These are phyloP conservation scores for Cygnus olor DNA, from an alignment of 2,797 vertebrate species.

Conservation along the genomic window DNA sequence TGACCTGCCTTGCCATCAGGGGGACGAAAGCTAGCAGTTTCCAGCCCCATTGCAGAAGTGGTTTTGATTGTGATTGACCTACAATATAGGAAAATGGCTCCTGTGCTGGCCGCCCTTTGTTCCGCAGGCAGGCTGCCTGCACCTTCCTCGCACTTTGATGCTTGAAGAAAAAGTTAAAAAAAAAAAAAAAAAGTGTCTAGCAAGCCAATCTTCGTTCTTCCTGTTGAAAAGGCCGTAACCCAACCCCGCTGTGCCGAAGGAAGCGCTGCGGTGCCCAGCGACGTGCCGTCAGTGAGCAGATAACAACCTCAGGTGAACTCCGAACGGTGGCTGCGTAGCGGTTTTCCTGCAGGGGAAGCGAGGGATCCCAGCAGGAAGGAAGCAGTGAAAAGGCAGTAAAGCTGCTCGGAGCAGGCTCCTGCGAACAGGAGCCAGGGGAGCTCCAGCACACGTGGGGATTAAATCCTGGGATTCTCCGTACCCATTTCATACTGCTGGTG, in stretches of 20 bases:
- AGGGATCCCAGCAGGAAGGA: conserved; percentile 58
- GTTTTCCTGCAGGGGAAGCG: conserved; percentile 59
- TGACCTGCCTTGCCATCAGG: neutral
- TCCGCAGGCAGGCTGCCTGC: neutral
- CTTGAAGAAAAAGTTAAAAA: neutral
- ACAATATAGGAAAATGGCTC: neutral
- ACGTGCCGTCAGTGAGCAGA: neutral
- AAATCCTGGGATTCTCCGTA: rapidly evolving
- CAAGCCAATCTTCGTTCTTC: neutral
- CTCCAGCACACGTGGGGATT: neutral
- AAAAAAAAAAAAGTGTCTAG: neutral
- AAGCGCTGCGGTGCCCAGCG: neutral
- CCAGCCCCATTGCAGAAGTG: rapidly evolving
- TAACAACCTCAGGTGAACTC: conserved; percentile 27
- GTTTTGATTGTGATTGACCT: neutral
- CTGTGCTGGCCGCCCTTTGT: neutral
- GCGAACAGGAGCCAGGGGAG: neutral
- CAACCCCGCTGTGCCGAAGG: neutral
- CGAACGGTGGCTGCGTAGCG: neutral
- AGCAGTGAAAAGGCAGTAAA: neutral
- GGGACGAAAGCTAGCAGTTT: neutral
- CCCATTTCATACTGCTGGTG: neutral
- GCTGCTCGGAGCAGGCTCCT: neutral
- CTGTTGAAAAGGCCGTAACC: neutral
- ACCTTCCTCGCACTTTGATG: neutral